phyloP scores from a whole-genome alignment of 2,113 vertebrate genomes.

The Sinocyclocheilus grahami region DNA sequence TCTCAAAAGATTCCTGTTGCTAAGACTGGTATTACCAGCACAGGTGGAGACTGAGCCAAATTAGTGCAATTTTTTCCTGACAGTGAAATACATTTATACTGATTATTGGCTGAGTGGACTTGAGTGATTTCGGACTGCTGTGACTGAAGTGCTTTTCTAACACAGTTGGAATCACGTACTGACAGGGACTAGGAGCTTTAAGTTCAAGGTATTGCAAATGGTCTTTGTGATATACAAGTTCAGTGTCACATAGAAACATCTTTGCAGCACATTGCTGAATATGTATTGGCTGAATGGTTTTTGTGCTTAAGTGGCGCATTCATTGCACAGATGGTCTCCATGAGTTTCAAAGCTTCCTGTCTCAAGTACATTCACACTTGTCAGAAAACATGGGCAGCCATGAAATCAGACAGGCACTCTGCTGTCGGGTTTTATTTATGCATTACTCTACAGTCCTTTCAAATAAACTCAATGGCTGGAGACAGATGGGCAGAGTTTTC shows the following conservation, averaged over 20 bases:
- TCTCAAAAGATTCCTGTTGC: not conserved
- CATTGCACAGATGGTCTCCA: not conserved
- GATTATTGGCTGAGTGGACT: not conserved
- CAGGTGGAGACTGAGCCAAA: not conserved
- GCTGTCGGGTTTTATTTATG: constrained; percentile 9
- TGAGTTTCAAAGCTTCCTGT: not conserved
- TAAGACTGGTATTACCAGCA: not conserved
- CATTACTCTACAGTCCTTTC: constrained; percentile 1
- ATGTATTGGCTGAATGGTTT: not conserved
- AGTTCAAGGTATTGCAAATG: not conserved
- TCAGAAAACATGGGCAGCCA: constrained; percentile 28
- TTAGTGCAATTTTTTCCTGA: not conserved
- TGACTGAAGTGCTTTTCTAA: not conserved
- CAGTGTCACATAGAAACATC: not conserved
- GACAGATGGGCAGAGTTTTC: not conserved
- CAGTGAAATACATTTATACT: not conserved
- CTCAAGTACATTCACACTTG: constrained; percentile 48
- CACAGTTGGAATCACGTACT: not conserved
- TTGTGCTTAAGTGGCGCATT: not conserved
- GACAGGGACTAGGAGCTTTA: not conserved
- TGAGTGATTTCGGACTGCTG: not conserved
- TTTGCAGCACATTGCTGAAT: not conserved
- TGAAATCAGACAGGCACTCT: constrained; percentile 38
- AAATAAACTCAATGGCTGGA: not conserved
- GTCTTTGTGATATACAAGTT: not conserved